Evolutionary conservation across 1,140 invertebrate genomes (phyloP).

Genomic region (Drosophila tristis): DNA sequence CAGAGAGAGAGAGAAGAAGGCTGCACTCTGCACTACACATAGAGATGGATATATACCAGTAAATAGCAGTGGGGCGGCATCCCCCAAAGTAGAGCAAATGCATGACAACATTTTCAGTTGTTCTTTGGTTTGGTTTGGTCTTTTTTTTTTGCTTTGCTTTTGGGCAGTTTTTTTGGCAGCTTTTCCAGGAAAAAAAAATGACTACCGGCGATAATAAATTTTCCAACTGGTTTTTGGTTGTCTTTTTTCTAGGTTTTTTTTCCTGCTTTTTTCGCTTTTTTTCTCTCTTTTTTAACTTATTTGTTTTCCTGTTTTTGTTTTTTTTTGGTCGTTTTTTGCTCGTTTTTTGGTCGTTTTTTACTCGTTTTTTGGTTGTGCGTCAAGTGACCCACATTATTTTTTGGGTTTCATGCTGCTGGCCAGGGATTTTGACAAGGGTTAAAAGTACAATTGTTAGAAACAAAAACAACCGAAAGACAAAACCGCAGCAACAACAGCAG

Average conservation of each 20-base stretch:
- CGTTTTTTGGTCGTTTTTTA: neutral
- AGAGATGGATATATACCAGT: neutral
- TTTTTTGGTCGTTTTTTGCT: too few relatives aligned
- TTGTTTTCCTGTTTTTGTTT: too few relatives aligned
- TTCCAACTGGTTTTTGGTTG: conserved; percentile 30
- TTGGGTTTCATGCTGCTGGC: conserved; percentile 27
- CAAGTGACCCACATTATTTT: conserved; percentile 54
- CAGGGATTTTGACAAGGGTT: conserved; percentile 32
- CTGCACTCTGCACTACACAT: neutral
- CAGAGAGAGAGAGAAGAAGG: neutral
- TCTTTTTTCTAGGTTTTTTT: conserved; percentile 21
- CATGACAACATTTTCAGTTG: conserved; percentile 51
- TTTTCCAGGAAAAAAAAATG: conserved; percentile 18
- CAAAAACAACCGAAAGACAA: conserved; percentile 34
- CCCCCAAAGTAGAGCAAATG: conserved; percentile 40
- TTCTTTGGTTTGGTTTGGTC: conserved; percentile 27
- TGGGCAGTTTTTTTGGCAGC: conserved; percentile 22
- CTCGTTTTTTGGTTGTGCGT: conserved; percentile 35
- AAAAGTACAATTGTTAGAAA: conserved; percentile 44
- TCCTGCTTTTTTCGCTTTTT: too few relatives aligned
- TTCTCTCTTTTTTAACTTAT: neutral
- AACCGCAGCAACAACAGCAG: conserved; percentile 25
- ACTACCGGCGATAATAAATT: conserved; percentile 53
- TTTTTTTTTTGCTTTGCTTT: conserved; percentile 41
- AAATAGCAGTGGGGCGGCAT: too few relatives aligned